Conservation (phyloP, 2,113 vertebrate species). For the Platichthys flesus region DNA sequence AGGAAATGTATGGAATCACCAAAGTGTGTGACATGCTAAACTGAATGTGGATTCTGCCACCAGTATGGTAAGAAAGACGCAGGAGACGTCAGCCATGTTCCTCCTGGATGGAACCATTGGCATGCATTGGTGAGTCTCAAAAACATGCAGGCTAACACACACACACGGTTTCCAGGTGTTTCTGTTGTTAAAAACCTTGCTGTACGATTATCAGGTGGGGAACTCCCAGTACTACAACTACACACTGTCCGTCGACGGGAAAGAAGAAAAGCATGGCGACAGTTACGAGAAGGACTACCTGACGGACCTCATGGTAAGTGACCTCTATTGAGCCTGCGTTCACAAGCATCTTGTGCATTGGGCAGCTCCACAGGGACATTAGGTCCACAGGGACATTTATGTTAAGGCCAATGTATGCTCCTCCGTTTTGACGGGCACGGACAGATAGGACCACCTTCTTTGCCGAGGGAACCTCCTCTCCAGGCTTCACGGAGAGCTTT, state of each 20-base stretch:
- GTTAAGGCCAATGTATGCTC: background rate
- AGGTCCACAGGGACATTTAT: background rate
- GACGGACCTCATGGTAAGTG: slow-evolving; percentile 83
- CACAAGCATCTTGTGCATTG: background rate
- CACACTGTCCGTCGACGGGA: slow-evolving; percentile 82
- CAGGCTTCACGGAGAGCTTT: too few species aligned
- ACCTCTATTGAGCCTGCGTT: background rate
- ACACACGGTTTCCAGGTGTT: background rate
- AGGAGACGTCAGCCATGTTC: slow-evolving; percentile 74
- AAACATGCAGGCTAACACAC: background rate
- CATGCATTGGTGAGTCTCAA: slow-evolving; percentile 78
- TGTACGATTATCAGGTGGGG: slow-evolving; percentile 73
- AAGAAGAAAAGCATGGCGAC: slow-evolving; percentile 79
- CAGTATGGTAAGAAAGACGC: slow-evolving; percentile 79
- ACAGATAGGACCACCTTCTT: too few species aligned
- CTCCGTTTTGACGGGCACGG: too few species aligned
- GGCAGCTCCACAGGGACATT: background rate
- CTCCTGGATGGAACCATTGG: slow-evolving; percentile 86
- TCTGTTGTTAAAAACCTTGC: background rate
- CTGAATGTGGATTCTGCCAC: background rate
- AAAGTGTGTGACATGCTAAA: background rate
- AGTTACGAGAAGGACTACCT: slow-evolving; percentile 82
- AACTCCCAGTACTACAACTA: slow-evolving; percentile 87
- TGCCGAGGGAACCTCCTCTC: too few species aligned
- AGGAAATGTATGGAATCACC: background rate